phyloP scores from a whole-genome alignment of 2,888 invertebrate genomes.

The Tigriopus californicus region DNA sequence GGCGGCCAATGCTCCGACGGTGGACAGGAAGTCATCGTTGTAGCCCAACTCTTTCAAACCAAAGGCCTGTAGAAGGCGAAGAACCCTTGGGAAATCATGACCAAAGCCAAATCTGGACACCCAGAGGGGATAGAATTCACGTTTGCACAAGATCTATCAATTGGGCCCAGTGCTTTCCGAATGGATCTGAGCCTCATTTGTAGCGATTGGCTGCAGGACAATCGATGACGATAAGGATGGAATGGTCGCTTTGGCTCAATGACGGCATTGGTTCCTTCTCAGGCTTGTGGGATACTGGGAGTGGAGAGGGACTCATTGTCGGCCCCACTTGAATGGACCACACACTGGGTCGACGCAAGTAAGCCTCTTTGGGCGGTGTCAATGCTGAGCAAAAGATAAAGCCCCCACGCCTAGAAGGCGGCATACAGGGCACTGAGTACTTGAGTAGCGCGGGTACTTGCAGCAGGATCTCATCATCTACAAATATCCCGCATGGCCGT shows the following conservation, averaged over 20 bases:
- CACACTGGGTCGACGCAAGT: no score
- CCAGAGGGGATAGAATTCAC: background rate
- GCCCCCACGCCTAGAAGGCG: background rate
- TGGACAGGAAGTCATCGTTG: conserved; percentile 31
- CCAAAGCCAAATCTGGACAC: background rate
- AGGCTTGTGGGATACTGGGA: no score
- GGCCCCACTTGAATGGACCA: no score
- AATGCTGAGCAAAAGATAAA: background rate
- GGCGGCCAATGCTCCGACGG: conserved; percentile 30
- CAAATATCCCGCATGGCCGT: background rate
- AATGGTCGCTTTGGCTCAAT: no score
- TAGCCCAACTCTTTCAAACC: background rate
- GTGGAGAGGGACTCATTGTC: no score
- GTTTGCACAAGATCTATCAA: background rate
- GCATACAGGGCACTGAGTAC: background rate
- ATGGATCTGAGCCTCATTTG: no score
- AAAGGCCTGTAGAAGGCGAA: background rate
- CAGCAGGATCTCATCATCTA: background rate
- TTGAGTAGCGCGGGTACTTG: background rate
- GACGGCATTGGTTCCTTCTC: no score
- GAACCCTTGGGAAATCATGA: background rate
- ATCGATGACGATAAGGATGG: no score
- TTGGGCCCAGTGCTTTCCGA: no score
- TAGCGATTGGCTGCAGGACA: no score
- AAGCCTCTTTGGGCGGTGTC: background rate